A percentile compares a stretch with the other conserved stretches of the same genome.
Conservation (phyloP, 2,113 vertebrate species). For the Bombycilla garrulus region DNA sequence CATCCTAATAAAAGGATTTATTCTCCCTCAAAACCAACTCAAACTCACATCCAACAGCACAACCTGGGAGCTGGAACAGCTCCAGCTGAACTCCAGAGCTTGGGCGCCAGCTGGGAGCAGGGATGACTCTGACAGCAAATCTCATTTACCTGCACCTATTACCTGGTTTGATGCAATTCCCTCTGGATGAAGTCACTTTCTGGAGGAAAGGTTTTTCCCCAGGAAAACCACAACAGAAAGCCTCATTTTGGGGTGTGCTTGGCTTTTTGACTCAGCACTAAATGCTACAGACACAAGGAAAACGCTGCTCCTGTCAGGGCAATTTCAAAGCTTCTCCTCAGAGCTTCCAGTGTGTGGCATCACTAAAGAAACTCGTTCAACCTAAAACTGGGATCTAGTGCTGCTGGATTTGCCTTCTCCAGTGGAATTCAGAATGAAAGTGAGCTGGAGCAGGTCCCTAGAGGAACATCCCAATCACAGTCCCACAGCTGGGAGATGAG, state of each 20-base stretch:
- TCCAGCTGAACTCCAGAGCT: neutral
- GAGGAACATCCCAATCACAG: neutral
- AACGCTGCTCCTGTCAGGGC: neutral
- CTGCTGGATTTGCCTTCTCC: neutral
- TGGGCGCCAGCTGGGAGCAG: neutral
- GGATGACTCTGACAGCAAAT: neutral
- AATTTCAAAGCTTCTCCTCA: constrained; percentile 15
- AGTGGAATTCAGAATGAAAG: neutral
- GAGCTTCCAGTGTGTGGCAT: neutral
- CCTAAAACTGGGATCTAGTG: neutral
- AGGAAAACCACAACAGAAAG: constrained; percentile 59
- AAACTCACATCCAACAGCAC: neutral
- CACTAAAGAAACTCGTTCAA: neutral
- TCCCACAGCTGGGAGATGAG: neutral
- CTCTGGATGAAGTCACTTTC: constrained; percentile 36
- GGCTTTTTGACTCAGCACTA: constrained; percentile 46
- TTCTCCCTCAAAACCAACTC: neutral
- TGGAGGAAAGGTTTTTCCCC: constrained; percentile 38
- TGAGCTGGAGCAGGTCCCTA: neutral
- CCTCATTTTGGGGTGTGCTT: neutral
- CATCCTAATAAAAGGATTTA: neutral
- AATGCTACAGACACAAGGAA: neutral
- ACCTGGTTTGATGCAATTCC: constrained; percentile 24
- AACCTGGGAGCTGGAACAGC: neutral
- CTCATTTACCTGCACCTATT: neutral